Conservation (phyloP, 2,113 vertebrate species). For the Platichthys flesus region DNA sequence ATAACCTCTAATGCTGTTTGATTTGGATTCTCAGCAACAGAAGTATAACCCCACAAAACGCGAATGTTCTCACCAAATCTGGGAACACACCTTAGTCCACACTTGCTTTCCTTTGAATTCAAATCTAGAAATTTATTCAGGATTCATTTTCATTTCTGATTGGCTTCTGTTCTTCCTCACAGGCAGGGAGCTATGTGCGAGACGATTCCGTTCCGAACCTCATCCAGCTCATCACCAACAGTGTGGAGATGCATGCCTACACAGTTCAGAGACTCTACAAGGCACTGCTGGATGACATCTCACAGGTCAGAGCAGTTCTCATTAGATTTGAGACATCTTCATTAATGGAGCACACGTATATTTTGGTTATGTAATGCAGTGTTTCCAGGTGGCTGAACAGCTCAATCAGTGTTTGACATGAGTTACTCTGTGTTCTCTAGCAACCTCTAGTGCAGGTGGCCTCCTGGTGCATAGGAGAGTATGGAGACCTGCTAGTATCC, state of each 20-base stretch:
- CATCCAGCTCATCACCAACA: slow-evolving; percentile 99
- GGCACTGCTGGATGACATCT: slow-evolving; percentile 97
- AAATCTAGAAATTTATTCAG: background rate
- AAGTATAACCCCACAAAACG: background rate
- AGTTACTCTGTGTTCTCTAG: slow-evolving; percentile 78
- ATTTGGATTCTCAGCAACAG: background rate
- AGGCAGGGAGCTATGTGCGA: slow-evolving; percentile 98
- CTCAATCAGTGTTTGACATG: background rate
- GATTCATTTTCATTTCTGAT: slow-evolving; percentile 1
- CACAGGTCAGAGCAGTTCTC: slow-evolving; percentile 86
- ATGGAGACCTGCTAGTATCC: slow-evolving; percentile 96
- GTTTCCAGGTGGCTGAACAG: background rate
- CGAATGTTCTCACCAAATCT: background rate
- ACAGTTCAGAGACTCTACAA: slow-evolving; percentile 99
- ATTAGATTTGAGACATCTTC: background rate
- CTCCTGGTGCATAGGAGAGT: slow-evolving; percentile 99
- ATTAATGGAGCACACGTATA: background rate
- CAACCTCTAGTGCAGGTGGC: slow-evolving; percentile 97
- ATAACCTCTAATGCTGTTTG: background rate
- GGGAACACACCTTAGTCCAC: background rate
- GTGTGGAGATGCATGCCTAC: slow-evolving; percentile 98
- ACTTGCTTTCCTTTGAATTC: background rate
- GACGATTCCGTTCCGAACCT: slow-evolving; percentile 98
- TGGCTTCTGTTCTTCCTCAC: slow-evolving; percentile 44
- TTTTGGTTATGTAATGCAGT: background rate